Conservation (phyloP, 2,113 vertebrate species). For the Plectropomus leopardus region DNA sequence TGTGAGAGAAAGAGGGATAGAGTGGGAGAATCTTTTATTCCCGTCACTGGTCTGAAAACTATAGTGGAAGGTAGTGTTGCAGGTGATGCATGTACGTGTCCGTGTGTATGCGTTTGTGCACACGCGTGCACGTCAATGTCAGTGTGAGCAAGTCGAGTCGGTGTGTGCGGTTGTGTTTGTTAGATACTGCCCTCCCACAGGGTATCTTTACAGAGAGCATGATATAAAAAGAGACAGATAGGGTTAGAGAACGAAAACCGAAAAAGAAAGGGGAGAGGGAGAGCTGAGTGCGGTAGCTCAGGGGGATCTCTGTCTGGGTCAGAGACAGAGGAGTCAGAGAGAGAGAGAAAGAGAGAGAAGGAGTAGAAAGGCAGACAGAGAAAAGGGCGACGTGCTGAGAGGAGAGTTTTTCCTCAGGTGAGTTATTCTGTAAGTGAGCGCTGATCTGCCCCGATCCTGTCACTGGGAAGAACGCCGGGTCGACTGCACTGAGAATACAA, state of each 20-base stretch:
- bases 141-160: constrained; percentile 31
- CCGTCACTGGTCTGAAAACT: constrained; percentile 58
- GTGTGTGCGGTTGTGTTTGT: constrained; percentile 64
- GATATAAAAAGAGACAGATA: constrained; percentile 83
- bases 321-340: constrained; percentile 66
- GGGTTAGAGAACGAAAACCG: constrained; percentile 72
- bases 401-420: constrained; percentile 83
- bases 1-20: constrained; percentile 31
- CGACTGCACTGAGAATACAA: constrained; percentile 73
- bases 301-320: constrained; percentile 80
- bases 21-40: constrained; percentile 63
- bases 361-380: constrained; percentile 54
- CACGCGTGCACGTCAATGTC: constrained; percentile 38
- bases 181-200: constrained; percentile 72
- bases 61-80: constrained; percentile 47
- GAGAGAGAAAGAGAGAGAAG: constrained; percentile 30
- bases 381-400: constrained; percentile 62
- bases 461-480: constrained; percentile 70
- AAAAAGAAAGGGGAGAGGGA: constrained; percentile 68
- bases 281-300: constrained; percentile 71
- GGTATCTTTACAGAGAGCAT: constrained; percentile 74
- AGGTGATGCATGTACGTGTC: constrained; percentile 48
- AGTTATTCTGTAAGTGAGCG: constrained; percentile 80
- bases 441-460: constrained; percentile 81
- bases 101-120: constrained; percentile 2